Evolutionary conservation across 1,140 invertebrate species (phyloP), one percentile per base, ranked within the genome.

Genomic region (Drosophila novamexicana): DNA sequence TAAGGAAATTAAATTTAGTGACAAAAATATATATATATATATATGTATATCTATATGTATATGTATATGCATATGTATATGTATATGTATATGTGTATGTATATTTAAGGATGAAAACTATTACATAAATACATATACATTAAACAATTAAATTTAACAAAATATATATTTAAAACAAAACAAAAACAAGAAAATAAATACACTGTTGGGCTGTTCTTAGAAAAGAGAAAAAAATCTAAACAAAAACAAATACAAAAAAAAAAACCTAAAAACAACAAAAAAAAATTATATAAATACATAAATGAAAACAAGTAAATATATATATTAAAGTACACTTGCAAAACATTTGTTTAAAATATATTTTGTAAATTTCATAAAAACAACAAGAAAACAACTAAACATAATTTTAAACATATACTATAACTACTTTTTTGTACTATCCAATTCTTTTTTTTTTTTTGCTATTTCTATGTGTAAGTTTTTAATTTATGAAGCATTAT

Each of bases 121-220:
- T n/a, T 10, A 71, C 36, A 53, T 62, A 57, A 16, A 54, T 56
- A 58, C 39, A 58, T 56, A 57, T 65, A 62, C 72, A 78, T 52
- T 34, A 44, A 50, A 44, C 42, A 10, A 73, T 37, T 56, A 65
- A 66, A 52, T 42, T 66, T 69, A 73, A 71, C 22, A 45, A 6
- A 29, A 49, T 22, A 18, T 18, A 49, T 49, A 70, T 42, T 68
- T 78, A 64, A 66, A 10, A 42, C 52, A 66, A 77, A 76, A 72
- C 57, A 29, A 61, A 52, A 8, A 40, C 53, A 50, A 22, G n/a
- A 22, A 57, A 32, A 69, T 37, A 61, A 57, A 74, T 61, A 80
- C 79, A 89, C 80, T 89, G 84, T 89, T 89, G 84, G 84, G 84
- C 84, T 89, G 84, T 89, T 89, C 84, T 89, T 89, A 89, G 80